phyloP scores from a whole-genome alignment of 2,113 vertebrate genomes.

The Canis aureus region DNA sequence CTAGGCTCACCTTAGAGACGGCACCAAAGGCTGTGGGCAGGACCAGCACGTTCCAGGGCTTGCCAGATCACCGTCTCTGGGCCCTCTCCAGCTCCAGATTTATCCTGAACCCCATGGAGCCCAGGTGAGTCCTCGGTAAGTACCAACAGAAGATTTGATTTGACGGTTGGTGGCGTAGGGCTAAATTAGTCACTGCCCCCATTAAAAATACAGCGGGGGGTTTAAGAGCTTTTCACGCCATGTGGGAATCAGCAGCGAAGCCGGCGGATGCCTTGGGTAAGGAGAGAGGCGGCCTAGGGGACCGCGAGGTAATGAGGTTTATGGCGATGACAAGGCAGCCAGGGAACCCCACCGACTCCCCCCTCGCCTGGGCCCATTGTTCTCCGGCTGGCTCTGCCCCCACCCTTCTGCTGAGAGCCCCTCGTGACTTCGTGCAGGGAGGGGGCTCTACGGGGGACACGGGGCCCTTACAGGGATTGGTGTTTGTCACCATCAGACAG shows the following conservation, averaged over 20 bases:
- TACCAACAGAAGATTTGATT: constrained; percentile 80
- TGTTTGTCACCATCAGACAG: background rate
- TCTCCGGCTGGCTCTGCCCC: constrained; percentile 66
- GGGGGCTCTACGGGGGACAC: background rate
- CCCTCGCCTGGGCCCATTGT: constrained; percentile 75
- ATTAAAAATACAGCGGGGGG: constrained; percentile 84
- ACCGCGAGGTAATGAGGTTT: constrained; percentile 83
- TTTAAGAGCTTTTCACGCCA: constrained; percentile 81
- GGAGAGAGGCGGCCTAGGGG: constrained; percentile 81
- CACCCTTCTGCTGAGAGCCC: background rate
- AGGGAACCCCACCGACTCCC: constrained; percentile 72
- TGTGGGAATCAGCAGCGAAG: constrained; percentile 80
- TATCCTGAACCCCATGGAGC: constrained; percentile 61
- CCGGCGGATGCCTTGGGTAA: constrained; percentile 80
- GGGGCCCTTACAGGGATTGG: background rate
- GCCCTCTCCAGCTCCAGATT: constrained; percentile 60
- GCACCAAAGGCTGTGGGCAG: background rate
- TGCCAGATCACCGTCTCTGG: background rate
- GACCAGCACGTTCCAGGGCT: background rate
- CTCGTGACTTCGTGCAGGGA: background rate
- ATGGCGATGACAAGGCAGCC: constrained; percentile 77
- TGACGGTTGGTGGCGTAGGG: constrained; percentile 80
- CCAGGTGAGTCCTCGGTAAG: constrained; percentile 81
- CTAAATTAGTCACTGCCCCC: constrained; percentile 84
- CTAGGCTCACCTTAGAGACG: background rate